These are phyloP conservation scores for Zygothrica quintamaculata DNA, from an alignment of 2,888 invertebrate species.

Conservation along the genomic window DNA sequence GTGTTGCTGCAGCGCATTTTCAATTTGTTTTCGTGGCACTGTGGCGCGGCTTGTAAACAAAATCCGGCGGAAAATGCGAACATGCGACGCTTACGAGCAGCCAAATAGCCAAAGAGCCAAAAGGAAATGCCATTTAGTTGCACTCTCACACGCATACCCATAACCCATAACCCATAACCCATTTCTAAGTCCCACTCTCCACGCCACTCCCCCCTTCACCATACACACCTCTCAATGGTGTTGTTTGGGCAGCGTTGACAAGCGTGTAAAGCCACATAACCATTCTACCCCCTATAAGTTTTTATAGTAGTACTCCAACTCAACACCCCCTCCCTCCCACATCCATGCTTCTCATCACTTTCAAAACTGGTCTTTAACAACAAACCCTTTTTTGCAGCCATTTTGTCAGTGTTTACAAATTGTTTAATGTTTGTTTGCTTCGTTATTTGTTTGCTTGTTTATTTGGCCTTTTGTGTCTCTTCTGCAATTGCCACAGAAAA, in stretches of 20 bases:
- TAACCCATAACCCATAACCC: neutral
- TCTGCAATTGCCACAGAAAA: neutral
- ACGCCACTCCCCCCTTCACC: neutral
- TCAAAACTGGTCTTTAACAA: conserved; percentile 6
- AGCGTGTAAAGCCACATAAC: conserved; percentile 54
- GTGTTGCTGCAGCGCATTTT: conserved; percentile 54
- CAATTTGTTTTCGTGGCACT: conserved; percentile 76
- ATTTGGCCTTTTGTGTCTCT: neutral
- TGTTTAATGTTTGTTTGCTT: conserved; percentile 55
- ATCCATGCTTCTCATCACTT: neutral
- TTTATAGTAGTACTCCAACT: no score
- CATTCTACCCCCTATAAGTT: no score
- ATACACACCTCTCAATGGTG: conserved; percentile 44
- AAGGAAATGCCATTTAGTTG: conserved; percentile 75
- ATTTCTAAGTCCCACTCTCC: neutral
- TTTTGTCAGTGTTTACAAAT: conserved; percentile 61
- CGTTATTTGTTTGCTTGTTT: conserved; percentile 14
- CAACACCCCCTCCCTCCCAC: neutral
- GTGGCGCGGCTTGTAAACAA: conserved; percentile 76
- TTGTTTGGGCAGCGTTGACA: conserved; percentile 65
- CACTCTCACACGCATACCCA: conserved; percentile 29
- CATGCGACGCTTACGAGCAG: conserved; percentile 62
- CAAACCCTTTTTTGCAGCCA: conserved; percentile 14
- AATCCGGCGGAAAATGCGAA: conserved; percentile 77
- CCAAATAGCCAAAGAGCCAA: conserved; percentile 58